Evolutionary conservation across 1,140 invertebrate genomes (phyloP), one percentile per base, ranked within the genome.

Genomic region (Bursaphelenchus mucronatus): DNA sequence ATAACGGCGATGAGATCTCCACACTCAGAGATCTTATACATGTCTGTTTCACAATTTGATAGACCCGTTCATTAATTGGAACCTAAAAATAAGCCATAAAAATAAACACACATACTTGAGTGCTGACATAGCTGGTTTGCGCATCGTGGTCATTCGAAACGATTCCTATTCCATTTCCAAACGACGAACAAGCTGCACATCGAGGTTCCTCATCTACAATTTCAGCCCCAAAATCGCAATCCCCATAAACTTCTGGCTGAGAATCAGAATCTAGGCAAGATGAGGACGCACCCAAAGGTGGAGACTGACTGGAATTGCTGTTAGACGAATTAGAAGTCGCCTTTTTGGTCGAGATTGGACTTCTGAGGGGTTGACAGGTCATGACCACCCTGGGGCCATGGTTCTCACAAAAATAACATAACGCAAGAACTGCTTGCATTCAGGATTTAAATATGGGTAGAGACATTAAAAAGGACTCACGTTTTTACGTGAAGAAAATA

Each of bases 171-270:
- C 69, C 69, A n/a, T 45, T 21, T n/a, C 50, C 61, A 40, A 70
- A 70, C n/a, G 69, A 70, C 8, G 70, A 73, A 50, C 69, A 70
- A 19, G 69, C 69, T 41, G 68, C 70, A 62, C 69, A 70, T 19
- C 69, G 49, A 45, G 46, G 11, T n/a, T 70, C 69, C 2, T 73
- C 70, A 50, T 70, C 69, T 45, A 73, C 45, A 13, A 70, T 52
- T 49, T 70, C 69, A n/a, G 49, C 53, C 10, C 44, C 39, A 17
- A 30, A 15, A 39, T 65, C 30, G 21, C 9, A 21, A 66, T 70
- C 69, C 13, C 67, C 67, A 66, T 69, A 68, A 41, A 49, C 58
- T 9, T 9, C 50, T 40, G 43, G 53, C 10, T 15, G 30, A 1
- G 30, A 30, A 30, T 30, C 30, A 30, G 30, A 30, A 30, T 30